Percentiles rank a stretch among this genome's conserved stretches.
Conservation (phyloP, 2,888 invertebrate genomes). For the Metalampra italica region DNA sequence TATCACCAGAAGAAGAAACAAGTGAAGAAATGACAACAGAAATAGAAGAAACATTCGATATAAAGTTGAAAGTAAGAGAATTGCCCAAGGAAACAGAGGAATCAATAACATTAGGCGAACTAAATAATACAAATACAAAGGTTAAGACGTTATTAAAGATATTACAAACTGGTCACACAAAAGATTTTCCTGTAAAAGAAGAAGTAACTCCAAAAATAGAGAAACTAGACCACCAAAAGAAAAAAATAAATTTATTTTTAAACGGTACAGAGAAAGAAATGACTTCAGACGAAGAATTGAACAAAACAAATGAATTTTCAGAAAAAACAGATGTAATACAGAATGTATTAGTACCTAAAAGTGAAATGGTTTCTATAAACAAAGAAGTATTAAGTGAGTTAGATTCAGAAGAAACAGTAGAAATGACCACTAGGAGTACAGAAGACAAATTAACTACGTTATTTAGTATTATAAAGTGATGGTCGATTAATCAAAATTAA, state of each 20-base stretch:
- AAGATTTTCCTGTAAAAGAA: not conserved
- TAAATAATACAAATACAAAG: too few species aligned
- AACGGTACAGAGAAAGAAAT: too few species aligned
- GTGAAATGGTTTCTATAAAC: not conserved
- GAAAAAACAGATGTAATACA: not conserved
- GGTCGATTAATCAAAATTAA: too few species aligned
- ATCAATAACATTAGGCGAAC: not conserved
- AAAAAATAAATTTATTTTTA: too few species aligned
- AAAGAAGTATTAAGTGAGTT: not conserved
- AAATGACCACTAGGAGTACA: not conserved
- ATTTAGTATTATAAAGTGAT: not conserved
- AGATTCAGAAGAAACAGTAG: not conserved
- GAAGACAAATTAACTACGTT: too few species aligned
- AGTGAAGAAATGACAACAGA: not conserved
- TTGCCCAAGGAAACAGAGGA: not conserved
- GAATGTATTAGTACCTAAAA: not conserved
- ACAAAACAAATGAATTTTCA: not conserved
- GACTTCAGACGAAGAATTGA: too few species aligned
- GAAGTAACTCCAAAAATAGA: not conserved
- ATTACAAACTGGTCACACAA: not conserved
- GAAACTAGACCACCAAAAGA: too few species aligned
- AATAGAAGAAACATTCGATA: too few species aligned
- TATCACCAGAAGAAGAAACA: not conserved
- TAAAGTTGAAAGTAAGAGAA: not conserved
- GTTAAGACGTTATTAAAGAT: too few species aligned